A percentile compares a stretch with the other conserved stretches of the same genome.
phyloP scores from a whole-genome alignment of 1,140 invertebrate species.

The Scaptomyza montana region DNA sequence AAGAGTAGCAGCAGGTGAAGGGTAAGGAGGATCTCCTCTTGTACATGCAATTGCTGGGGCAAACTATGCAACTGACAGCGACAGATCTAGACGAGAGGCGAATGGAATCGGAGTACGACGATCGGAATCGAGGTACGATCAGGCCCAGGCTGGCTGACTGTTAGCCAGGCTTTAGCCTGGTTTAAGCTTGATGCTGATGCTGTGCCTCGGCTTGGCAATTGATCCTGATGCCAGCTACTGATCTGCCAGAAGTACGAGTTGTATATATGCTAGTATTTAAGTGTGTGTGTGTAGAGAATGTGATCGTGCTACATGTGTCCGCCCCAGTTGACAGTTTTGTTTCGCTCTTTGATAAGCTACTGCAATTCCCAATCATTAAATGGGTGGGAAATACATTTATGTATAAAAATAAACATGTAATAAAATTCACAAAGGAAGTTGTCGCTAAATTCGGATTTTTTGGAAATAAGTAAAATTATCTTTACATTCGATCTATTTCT shows the following conservation, averaged over 20 bases:
- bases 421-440: constrained; percentile 17
- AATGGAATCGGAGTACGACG: constrained; percentile 24
- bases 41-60: constrained; percentile 76
- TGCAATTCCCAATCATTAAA: constrained; percentile 53
- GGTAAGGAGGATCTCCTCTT: constrained; percentile 11
- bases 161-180: not conserved
- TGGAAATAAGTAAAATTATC: not conserved
- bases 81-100: constrained; percentile 73
- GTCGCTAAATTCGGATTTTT: constrained; percentile 10
- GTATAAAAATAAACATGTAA: constrained; percentile 7
- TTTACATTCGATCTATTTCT: not conserved
- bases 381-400: constrained; percentile 52
- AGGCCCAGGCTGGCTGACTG: not conserved
- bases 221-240: constrained; percentile 80
- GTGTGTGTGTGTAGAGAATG: constrained; percentile 51
- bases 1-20: constrained; percentile 4
- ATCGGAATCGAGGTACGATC: no score
- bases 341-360: constrained; percentile 55
- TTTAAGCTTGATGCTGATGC: constrained; percentile 13
- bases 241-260: constrained; percentile 40
- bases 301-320: constrained; percentile 79
- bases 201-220: constrained; percentile 64
- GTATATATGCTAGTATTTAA: constrained; percentile 20
- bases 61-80: constrained; percentile 78
- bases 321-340: constrained; percentile 71